Base-by-base conservation (phyloP, 2,113 vertebrate genomes). In the Dasypus novemcinctus region DNA sequence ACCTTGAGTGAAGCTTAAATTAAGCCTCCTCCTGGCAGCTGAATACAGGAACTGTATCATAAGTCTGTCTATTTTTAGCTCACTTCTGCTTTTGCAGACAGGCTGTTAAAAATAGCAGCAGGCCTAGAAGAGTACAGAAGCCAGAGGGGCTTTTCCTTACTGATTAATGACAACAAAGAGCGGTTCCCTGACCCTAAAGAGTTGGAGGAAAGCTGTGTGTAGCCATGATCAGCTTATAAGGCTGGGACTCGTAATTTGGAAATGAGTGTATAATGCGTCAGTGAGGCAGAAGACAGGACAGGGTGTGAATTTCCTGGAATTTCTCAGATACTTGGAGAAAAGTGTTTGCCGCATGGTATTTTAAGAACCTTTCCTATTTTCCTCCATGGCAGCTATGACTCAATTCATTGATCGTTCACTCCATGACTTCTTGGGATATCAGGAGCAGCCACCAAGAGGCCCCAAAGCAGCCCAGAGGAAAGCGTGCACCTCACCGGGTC, bases 11-110 rank as follows among this genome's bases (percentile, higher is more conserved):
- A 97, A 97, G 84, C 96, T 98, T 94, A 96, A 97, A 97, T 98
- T 98, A 95, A 80, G 97, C 43, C 71, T 93, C 90, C 96, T 97
- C 92, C 95, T 88, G 72, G 96, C 96, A 97, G 96, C 90, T 95
- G 0, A 0, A 68, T 95, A 86, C 91, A 74, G 83, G 96, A 98
- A 98, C 92, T 98, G 95, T 97, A 97, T 98, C 97, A 94, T 91
- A 97, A 97, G 96, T 96, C 76, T 29, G 92, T 92, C 98, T 98
- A 98, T 98, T 98, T 98, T 98, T 98, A 98, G 98, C 92, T 95
- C 97, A 96, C 76, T 95, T 97, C 97, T 97, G 97, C 97, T 96
- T 97, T 97, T 90, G 95, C 82, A 97, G 66, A 93, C 92, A 93
- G 81, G 75, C 69, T 84, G 90, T 96, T 98, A 98, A 98, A 98